Base-by-base conservation (phyloP, 2,888 invertebrate species). In the Neoascia interrupta region DNA sequence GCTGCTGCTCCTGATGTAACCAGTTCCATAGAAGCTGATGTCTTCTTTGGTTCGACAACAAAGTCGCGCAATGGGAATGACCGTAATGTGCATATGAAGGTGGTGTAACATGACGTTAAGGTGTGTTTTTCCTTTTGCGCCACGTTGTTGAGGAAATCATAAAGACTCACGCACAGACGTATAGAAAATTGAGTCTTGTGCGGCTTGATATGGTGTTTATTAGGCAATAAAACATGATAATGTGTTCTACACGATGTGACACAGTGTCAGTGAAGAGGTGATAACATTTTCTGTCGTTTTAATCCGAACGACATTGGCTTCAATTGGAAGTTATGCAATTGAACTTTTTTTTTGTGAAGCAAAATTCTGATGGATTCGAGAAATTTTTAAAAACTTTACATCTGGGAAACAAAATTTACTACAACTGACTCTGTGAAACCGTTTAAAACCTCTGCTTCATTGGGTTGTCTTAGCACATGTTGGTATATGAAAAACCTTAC, bases 1-100 rank as follows among this genome's bases (percentile, higher is more conserved):
- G n/a, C n/a, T 31, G 8, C 34, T 31, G 31, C 19, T 34, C 19
- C 34, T 51, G 51, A 51, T 51, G 51, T 51, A 51, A 51, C 51
- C 34, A 31, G 51, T 51, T 51, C 15, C 34, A 18, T 34, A 6
- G 34, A 10, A 10, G n/a, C 34, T 34, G 51, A 51, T 13, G 51
- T 31, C 51, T 49, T 49, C 8, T 26, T 26, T 26, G 4, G 4
- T 31, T 31, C n/a, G 10, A 6, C n/a, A n/a, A 31, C n/a, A 6
- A 6, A 31, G 8, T 31, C 31, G n/a, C 8, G 26, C 8, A 26
- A 26, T 8, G 8, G 5, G 26, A 26, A 26, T 8, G 26, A n/a
- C n/a, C n/a, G n/a, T n/a, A n/a, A n/a, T 26, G 26, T 26, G 3
- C 31, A 31, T 31, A 31, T 6, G 8, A n/a, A 31, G 10, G 8